Conservation (phyloP, 2,113 vertebrate genomes). For the Scalopus aquaticus region DNA sequence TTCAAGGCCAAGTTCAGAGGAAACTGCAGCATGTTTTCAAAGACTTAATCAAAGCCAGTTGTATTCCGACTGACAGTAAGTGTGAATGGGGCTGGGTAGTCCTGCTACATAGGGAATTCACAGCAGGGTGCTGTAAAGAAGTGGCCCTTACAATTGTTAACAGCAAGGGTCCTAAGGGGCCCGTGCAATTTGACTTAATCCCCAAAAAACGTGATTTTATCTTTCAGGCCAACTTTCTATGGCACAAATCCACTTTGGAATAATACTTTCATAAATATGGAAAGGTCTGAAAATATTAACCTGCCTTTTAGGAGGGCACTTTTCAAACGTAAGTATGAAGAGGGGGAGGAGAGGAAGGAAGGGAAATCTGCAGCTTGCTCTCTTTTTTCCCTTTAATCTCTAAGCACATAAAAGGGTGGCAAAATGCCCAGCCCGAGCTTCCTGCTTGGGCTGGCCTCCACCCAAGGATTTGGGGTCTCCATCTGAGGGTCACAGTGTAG, state of each 20-base stretch:
- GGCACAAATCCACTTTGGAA: conserved; percentile 30
- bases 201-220: conserved; percentile 56
- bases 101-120: background rate
- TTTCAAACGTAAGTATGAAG: background rate
- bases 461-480: background rate
- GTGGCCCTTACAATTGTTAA: background rate
- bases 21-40: conserved; percentile 55
- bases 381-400: conserved; percentile 24
- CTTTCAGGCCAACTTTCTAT: conserved; percentile 9
- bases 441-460: background rate
- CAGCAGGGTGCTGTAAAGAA: conserved; percentile 31
- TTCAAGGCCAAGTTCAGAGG: background rate
- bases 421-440: background rate
- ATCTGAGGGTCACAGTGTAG: background rate
- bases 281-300: background rate
- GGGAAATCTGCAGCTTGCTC: background rate
- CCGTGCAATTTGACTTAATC: background rate
- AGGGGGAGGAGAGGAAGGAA: background rate
- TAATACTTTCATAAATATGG: conserved; percentile 29
- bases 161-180: background rate
- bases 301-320: background rate
- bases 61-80: conserved; percentile 26
- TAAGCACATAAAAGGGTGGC: conserved; percentile 21
- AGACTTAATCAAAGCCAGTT: conserved; percentile 33
- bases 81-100: conserved; percentile 39